Evolutionary conservation across 1,140 invertebrate species (phyloP), one percentile per base, ranked within the genome.

Genomic region (Atta texana): DNA sequence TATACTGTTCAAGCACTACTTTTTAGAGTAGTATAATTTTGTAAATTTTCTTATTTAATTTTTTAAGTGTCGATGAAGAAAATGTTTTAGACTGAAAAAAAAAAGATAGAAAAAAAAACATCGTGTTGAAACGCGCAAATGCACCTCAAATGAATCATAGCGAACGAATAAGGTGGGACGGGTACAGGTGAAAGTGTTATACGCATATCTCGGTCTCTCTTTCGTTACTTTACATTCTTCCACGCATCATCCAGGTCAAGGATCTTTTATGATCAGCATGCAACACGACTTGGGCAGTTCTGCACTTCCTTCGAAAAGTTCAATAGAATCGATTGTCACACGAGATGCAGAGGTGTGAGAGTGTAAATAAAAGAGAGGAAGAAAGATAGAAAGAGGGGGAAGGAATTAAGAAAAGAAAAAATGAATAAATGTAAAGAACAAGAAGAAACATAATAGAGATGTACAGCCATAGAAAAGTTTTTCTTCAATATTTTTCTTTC

Each of bases 151-250:
- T 75, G 77, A 82, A 80, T 88, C 68, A 72, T 66, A 39, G 59
- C 49, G 85, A 81, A 34, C 55, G 24, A 87, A 82, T 55, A 86
- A 82, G 86, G 76, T 85, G 82, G 80, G 84, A 66, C 85, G 90
- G 61, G 57, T 81, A 59, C 78, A 86, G 85, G 91, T 92, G 91
- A 92, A 92, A 92, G 91, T 91, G 88, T 86, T 87, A 76, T 88
- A 91, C 57, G 91, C 89, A 92, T 77, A 87, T 76, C 55, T 85
- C 53, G 16, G 76, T 39, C 49, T 88, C 77, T 92, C 91, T 88
- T 92, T 89, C 86, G 82, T 88, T 90, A 92, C 86, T 92, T 89
- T 76, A 51, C 76, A 92, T 90, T 92, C 89, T 92, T 89, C 28
- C 71, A 61, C 64, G 39, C 69, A 86, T 87, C 82, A 92, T 91